Conservation (phyloP, 2,113 vertebrate species). For the Cebidichthys violaceus region DNA sequence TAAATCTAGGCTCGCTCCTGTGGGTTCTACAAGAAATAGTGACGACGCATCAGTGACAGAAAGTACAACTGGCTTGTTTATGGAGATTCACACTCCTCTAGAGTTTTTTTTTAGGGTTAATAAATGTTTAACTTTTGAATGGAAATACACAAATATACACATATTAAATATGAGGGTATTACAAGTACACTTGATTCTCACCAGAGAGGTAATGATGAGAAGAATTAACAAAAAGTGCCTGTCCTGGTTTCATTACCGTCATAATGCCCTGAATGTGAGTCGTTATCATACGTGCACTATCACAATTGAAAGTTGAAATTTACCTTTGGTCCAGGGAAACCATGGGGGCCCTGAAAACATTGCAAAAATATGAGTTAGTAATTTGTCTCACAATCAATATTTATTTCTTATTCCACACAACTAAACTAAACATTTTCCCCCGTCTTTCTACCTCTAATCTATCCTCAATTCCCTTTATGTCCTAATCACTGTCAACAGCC, state of each 20-base stretch:
- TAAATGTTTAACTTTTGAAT: too few species aligned
- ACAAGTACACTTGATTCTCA: not conserved
- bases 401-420: not conserved
- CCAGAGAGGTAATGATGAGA: not conserved
- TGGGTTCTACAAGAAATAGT: not conserved
- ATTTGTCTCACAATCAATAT: not conserved
- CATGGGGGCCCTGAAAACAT: slow-evolving; percentile 93
- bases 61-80: not conserved
- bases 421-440: not conserved
- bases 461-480: not conserved
- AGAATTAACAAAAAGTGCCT: not conserved
- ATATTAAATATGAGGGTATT: not conserved
- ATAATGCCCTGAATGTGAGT: not conserved
- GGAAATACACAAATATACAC: not conserved
- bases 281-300: not conserved
- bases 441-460: not conserved
- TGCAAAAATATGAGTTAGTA: not conserved
- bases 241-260: not conserved
- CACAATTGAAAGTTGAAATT: slow-evolving; percentile 50
- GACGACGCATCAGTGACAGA: not conserved
- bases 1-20: not conserved
- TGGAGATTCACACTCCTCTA: not conserved
- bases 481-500: not conserved
- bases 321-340: slow-evolving; percentile 97
- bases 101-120: too few species aligned